phyloP scores from a whole-genome alignment of 1,140 invertebrate species.

The Lasioglossum albipes region DNA sequence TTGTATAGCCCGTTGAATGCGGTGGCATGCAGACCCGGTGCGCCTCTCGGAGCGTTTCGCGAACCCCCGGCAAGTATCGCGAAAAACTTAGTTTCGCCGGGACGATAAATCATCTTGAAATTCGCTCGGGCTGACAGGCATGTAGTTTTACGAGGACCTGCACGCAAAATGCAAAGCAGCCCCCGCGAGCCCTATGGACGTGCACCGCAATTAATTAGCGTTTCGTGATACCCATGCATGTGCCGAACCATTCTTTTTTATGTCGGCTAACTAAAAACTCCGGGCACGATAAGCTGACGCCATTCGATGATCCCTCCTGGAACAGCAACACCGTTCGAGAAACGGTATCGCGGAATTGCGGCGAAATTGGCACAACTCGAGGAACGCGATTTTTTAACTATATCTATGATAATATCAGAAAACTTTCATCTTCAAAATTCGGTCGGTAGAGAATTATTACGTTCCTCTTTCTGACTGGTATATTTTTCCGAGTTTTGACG shows the following conservation, averaged over 20 bases:
- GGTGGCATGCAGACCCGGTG: conserved; percentile 56
- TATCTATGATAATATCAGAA: too few relatives aligned
- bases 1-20: conserved; percentile 30
- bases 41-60: conserved; percentile 34
- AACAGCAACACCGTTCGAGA: conserved; percentile 52
- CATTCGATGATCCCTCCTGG: conserved; percentile 68
- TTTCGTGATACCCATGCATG: conserved; percentile 78
- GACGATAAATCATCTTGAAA: conserved; percentile 78
- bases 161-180: conserved; percentile 77
- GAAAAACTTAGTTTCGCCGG: conserved; percentile 75
- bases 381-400: too few relatives aligned
- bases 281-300: conserved; percentile 72
- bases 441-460: too few relatives aligned
- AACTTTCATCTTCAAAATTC: too few relatives aligned
- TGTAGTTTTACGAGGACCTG: conserved; percentile 77
- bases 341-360: too few relatives aligned
- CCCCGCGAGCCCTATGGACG: conserved; percentile 61
- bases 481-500: too few relatives aligned
- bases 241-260: conserved; percentile 67
- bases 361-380: too few relatives aligned
- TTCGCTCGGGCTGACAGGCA: conserved; percentile 75
- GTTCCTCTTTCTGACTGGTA: too few relatives aligned
- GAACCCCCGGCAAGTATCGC: conserved; percentile 66
- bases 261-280: conserved; percentile 64
- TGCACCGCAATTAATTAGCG: conserved; percentile 78